A percentile compares a stretch with the other conserved stretches of the same genome.
Conservation (phyloP, 2,888 invertebrate species). For the Zeuzera pyrina region DNA sequence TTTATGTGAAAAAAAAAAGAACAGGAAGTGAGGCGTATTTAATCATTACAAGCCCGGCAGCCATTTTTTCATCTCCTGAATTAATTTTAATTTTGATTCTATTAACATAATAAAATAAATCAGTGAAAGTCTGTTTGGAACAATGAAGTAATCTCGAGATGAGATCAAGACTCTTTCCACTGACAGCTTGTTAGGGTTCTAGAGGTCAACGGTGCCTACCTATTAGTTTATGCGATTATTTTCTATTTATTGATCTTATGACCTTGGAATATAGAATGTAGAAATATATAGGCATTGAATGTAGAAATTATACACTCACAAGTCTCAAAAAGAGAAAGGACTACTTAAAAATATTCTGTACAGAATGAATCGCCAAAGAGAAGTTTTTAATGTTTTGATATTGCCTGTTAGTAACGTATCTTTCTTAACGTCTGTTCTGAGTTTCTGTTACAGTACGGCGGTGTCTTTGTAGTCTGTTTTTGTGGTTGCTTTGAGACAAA, state of each 20-base stretch:
- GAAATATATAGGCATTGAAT: too few species aligned
- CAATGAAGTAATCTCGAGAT: constrained; percentile 31
- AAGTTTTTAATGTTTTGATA: constrained; percentile 7
- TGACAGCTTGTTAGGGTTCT: constrained; percentile 27
- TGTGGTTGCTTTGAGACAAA: constrained; percentile 43
- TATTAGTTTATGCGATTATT: constrained; percentile 34
- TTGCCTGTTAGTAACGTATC: too few species aligned
- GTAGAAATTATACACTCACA: too few species aligned
- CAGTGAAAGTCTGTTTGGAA: constrained; percentile 24
- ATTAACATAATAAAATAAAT: constrained; percentile 54
- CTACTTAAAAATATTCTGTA: too few species aligned
- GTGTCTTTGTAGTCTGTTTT: constrained; percentile 30
- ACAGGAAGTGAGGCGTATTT: constrained; percentile 46
- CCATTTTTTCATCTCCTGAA: constrained; percentile 42
- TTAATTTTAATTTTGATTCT: constrained; percentile 53
- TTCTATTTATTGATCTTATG: constrained; percentile 15
- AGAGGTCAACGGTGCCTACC: constrained; percentile 33
- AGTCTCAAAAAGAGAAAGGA: too few species aligned
- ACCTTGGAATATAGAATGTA: constrained; percentile 4
- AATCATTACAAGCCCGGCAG: constrained; percentile 47
- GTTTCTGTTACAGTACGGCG: constrained; percentile 11
- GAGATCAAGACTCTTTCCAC: constrained; percentile 25
- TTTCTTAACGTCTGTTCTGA: too few species aligned
- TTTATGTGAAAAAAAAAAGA: constrained; percentile 30
- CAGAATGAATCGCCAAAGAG: too few species aligned